Base-by-base conservation (phyloP, 2,113 vertebrate species). In the Brachirus orientalis region DNA sequence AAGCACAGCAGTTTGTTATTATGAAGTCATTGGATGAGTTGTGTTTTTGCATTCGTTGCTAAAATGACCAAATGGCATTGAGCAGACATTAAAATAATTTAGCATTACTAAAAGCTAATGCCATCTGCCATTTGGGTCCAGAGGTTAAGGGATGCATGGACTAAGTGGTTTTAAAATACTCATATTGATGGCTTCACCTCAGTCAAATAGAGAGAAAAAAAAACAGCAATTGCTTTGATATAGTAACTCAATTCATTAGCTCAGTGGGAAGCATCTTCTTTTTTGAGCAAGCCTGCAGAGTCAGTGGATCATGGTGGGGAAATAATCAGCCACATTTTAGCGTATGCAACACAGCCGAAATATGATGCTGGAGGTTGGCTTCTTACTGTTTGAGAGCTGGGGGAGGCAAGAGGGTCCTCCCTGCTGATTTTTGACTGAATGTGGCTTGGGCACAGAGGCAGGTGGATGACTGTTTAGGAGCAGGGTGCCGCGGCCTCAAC, bases 171-270 rank as follows among this genome's bases (percentile, higher is more conserved):
- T 77, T 58, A 79, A 59, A 72, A 19, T 56, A 35, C 17, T 36
- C 16, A 60, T 60, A 66, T 75, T 57, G 51, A 79, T 72, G 54
- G 38, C 54, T 58, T 17, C 41, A 59, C 51, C 76, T 67, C 61
- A 38, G 50, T 19, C 48, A 22, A 44, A 56, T 40, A 48, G 33
- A n/a, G 63, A 44, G 28, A 69, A 63, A 62, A 72, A 47, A 47
- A 28, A 28, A 1, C 28, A 28, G 20, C 43, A 35, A 40, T 66
- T 56, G 28, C 60, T 82, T 77, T 73, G 63, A 68, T 81, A 57
- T 44, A 40, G 59, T 53, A 64, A 66, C 33, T 69, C 43, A 77
- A 53, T 81, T 86, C 70, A 87, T 90, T 86, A 86, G 33, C 81
- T 56, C 67, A 59, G 72, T 59, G 55, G 69, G 71, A 75, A 75